Evolutionary conservation across 1,140 invertebrate species (phyloP).

Genomic region (Druon quercuslanigerum): DNA sequence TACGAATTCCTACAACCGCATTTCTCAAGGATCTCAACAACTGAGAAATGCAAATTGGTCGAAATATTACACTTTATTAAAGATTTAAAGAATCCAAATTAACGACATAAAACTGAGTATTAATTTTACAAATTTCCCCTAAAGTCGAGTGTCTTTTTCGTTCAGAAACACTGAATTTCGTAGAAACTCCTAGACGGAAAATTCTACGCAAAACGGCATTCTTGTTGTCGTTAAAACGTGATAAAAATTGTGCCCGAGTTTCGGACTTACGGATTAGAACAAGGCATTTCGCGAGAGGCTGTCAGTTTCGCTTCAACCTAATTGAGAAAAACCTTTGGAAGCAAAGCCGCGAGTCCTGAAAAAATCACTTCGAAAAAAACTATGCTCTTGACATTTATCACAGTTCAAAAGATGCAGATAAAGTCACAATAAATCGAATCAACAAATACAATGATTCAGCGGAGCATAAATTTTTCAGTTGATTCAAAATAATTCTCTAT

Average conservation of each 20-base stretch:
- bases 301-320: background rate
- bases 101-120: background rate
- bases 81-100: background rate
- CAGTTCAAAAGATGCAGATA: conserved; percentile 21
- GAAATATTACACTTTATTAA: background rate
- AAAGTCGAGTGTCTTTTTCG: conserved; percentile 6
- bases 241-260: conserved; percentile 7
- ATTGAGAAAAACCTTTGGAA: background rate
- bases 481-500: background rate
- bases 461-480: background rate
- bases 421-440: background rate
- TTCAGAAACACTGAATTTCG: conserved; percentile 4
- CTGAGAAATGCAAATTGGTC: conserved; percentile 1
- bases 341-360: background rate
- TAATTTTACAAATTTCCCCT: background rate
- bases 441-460: background rate
- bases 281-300: background rate
- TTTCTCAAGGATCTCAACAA: background rate
- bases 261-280: background rate
- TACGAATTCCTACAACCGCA: background rate
- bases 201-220: background rate
- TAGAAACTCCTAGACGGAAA: background rate
- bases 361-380: background rate
- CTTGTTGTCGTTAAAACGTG: background rate
- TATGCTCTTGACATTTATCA: conserved; percentile 1